A percentile compares a stretch with the other conserved stretches of the same genome.
Conservation (phyloP, 2,888 invertebrate species). For the Epinotia bilunana region DNA sequence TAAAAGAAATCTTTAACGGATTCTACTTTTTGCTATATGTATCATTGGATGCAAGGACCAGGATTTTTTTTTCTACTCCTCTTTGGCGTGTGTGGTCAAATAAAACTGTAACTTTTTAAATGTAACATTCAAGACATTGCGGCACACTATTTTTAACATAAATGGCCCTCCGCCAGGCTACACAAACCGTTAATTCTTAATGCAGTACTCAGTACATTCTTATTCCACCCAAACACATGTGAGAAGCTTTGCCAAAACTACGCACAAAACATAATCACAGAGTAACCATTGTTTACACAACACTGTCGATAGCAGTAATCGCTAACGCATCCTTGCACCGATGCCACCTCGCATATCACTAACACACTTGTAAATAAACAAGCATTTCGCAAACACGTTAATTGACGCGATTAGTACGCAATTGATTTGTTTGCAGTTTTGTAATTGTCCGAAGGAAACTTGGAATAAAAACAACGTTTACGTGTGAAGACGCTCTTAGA, state of each 20-base stretch:
- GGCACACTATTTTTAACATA: constrained; percentile 44
- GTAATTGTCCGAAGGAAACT: constrained; percentile 36
- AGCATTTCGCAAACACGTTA: constrained; percentile 32
- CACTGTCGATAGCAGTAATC: constrained; percentile 31
- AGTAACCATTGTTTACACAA: constrained; percentile 44
- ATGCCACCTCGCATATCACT: constrained; percentile 14
- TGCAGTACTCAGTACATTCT: constrained; percentile 39
- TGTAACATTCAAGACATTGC: constrained; percentile 11
- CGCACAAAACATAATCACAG: constrained; percentile 21
- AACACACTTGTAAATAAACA: constrained; percentile 10
- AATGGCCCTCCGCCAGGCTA: constrained; percentile 45
- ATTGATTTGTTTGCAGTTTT: constrained; percentile 38
- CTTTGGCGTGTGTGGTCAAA: constrained; percentile 6
- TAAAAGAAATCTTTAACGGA: neutral
- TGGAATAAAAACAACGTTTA: constrained; percentile 49
- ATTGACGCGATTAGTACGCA: constrained; percentile 6
- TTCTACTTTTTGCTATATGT: neutral
- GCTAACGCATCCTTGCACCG: constrained; percentile 19
- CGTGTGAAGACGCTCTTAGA: constrained; percentile 49
- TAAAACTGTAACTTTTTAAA: constrained; percentile 2
- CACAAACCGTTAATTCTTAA: constrained; percentile 51
- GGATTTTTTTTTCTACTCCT: neutral
- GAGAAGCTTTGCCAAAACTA: constrained; percentile 47
- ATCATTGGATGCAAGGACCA: neutral
- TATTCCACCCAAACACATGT: constrained; percentile 36